Evolutionary conservation across 2,113 vertebrate species (phyloP).

Genomic region (Cephalopterus ornatus): DNA sequence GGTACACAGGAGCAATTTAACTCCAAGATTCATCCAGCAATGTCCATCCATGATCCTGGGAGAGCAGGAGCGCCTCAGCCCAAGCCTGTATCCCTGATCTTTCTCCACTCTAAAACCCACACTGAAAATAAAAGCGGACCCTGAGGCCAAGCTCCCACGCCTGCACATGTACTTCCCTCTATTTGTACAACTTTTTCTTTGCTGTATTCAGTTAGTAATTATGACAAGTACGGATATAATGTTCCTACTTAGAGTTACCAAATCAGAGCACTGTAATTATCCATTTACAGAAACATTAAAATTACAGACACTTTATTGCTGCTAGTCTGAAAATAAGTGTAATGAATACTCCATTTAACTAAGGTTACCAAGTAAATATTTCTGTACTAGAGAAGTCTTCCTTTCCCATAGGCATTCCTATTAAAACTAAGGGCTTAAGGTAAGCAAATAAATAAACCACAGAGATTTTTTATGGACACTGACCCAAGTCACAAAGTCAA

Average conservation of each 20-base stretch:
- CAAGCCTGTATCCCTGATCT: rapidly evolving
- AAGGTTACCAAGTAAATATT: not conserved
- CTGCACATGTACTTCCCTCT: not conserved
- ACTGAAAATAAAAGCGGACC: not conserved
- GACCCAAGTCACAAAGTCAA: constrained; percentile 11
- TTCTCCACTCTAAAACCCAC: not conserved
- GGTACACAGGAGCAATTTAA: not conserved
- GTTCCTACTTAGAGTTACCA: not conserved
- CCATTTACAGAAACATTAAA: not conserved
- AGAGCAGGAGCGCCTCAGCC: not conserved
- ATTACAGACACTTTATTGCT: not conserved
- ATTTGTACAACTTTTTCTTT: not conserved
- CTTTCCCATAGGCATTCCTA: not conserved
- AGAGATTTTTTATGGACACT: not conserved
- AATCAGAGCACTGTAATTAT: constrained; percentile 26
- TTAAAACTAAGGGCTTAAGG: not conserved
- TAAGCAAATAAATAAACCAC: constrained; percentile 22
- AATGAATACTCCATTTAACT: not conserved
- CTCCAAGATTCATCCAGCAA: not conserved
- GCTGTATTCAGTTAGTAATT: not conserved
- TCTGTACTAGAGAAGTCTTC: not conserved
- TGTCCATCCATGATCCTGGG: rapidly evolving
- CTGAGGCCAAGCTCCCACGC: not conserved
- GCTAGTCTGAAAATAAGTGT: not conserved
- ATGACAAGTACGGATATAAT: not conserved